Conservation (phyloP, 2,113 vertebrate genomes). For the Elanus axillaris region DNA sequence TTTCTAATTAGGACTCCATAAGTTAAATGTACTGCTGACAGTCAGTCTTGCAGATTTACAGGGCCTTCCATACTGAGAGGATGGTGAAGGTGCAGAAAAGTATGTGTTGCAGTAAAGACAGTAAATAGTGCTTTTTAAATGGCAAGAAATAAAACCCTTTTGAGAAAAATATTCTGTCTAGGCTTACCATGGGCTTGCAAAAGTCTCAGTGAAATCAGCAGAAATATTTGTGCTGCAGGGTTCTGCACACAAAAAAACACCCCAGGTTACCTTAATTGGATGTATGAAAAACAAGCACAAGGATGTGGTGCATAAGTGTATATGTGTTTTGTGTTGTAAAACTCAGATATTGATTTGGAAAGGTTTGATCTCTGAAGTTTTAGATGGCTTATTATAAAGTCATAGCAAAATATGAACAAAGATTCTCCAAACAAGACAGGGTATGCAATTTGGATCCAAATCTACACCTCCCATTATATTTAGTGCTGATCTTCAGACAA, state of each 20-base stretch:
- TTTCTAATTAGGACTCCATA: conserved; percentile 26
- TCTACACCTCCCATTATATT: background rate
- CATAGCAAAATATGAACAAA: background rate
- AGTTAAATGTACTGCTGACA: background rate
- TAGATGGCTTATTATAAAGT: background rate
- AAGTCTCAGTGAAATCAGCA: background rate
- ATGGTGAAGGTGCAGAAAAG: background rate
- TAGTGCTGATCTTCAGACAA: background rate
- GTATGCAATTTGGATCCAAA: background rate
- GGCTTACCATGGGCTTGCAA: background rate
- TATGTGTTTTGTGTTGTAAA: background rate
- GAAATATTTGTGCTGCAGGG: background rate
- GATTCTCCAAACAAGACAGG: background rate
- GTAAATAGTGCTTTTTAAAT: background rate
- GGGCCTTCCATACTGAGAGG: background rate
- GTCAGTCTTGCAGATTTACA: background rate
- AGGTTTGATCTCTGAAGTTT: background rate
- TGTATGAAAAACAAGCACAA: background rate
- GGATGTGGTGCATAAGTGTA: background rate
- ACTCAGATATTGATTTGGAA: background rate
- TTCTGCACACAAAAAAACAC: background rate
- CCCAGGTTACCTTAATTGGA: background rate
- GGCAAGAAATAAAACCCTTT: background rate
- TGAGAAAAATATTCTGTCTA: background rate
- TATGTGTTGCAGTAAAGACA: background rate